Conservation (phyloP, 1,140 invertebrate species). For the Drosophila bipectinata region DNA sequence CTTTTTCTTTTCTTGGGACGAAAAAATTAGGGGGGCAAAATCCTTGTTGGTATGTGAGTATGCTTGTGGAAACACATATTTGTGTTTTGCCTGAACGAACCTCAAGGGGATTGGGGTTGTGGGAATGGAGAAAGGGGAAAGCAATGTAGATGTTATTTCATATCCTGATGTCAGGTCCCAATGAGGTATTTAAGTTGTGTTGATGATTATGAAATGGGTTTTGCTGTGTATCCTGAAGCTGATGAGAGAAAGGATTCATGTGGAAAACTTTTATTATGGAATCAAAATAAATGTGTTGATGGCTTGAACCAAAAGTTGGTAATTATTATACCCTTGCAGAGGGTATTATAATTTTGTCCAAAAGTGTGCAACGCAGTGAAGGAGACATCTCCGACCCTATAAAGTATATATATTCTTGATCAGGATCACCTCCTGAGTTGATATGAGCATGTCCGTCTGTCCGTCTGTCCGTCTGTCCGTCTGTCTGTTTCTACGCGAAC, state of each 20-base stretch:
- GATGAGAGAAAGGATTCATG: constrained; percentile 8
- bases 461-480: too few species aligned
- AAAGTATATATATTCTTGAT: too few species aligned
- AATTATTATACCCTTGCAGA: too few species aligned
- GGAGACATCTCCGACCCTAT: too few species aligned
- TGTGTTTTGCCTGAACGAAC: constrained; percentile 5
- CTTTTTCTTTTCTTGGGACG: constrained; percentile 43
- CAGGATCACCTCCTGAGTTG: too few species aligned
- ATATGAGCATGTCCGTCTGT: too few species aligned
- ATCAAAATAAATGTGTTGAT: not conserved
- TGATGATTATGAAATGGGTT: constrained; percentile 41
- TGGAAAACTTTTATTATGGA: not conserved
- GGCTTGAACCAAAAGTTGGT: not conserved
- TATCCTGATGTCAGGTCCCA: constrained; percentile 14
- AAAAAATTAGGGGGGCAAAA: constrained; percentile 7
- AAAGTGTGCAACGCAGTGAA: too few species aligned
- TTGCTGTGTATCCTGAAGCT: constrained; percentile 5
- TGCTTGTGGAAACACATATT: constrained; percentile 13
- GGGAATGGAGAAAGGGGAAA: not conserved
- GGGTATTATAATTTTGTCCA: too few species aligned
- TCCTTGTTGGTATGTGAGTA: not conserved
- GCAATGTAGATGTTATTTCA: constrained; percentile 25
- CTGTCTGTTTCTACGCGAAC: too few species aligned
- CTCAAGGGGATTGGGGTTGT: constrained; percentile 13
- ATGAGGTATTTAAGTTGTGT: constrained; percentile 39